phyloP scores from a whole-genome alignment of 2,797 vertebrate species.

The Phalloptychus januarius region DNA sequence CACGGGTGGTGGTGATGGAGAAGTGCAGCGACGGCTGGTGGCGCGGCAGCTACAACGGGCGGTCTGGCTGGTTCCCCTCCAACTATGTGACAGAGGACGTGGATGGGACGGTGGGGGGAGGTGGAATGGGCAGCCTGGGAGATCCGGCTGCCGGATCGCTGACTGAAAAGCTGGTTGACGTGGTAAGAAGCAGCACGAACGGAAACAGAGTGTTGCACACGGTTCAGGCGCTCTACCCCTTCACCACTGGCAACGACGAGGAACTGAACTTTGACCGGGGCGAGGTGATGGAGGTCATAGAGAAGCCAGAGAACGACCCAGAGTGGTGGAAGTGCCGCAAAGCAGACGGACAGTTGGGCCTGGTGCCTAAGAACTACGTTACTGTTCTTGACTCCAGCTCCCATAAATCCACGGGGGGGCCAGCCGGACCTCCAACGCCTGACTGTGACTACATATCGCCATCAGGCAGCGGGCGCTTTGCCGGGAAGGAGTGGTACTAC shows the following conservation, averaged over 20 bases:
- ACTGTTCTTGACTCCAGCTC: conserved; percentile 85
- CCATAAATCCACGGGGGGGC: conserved; percentile 76
- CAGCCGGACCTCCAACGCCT: conserved; percentile 86
- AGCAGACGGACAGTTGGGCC: conserved; percentile 87
- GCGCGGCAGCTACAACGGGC: conserved; percentile 89
- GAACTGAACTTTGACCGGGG: conserved; percentile 93
- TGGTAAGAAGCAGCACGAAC: conserved; percentile 83
- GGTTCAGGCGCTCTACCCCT: conserved; percentile 92
- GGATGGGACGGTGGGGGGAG: conserved; percentile 84
- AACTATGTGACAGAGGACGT: conserved; percentile 92
- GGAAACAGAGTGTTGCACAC: conserved; percentile 86
- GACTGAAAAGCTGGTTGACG: conserved; percentile 87
- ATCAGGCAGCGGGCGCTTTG: conserved; percentile 86
- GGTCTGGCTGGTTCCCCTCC: conserved; percentile 91
- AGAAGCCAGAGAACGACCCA: conserved; percentile 92
- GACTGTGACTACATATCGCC: conserved; percentile 92
- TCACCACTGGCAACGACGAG: conserved; percentile 90
- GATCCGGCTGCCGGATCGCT: conserved; percentile 85
- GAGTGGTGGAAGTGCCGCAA: conserved; percentile 96
- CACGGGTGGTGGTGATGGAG: conserved; percentile 91
- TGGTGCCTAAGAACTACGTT: conserved; percentile 94
- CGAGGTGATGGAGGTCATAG: conserved; percentile 92
- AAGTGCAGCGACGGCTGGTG: conserved; percentile 96
- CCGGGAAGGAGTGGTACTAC: conserved; percentile 93
- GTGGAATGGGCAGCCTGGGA: conserved; percentile 76